Evolutionary conservation across 2,888 invertebrate genomes (phyloP), one percentile per base, ranked within the genome.

Genomic region (Dolichopus griseipennis): DNA sequence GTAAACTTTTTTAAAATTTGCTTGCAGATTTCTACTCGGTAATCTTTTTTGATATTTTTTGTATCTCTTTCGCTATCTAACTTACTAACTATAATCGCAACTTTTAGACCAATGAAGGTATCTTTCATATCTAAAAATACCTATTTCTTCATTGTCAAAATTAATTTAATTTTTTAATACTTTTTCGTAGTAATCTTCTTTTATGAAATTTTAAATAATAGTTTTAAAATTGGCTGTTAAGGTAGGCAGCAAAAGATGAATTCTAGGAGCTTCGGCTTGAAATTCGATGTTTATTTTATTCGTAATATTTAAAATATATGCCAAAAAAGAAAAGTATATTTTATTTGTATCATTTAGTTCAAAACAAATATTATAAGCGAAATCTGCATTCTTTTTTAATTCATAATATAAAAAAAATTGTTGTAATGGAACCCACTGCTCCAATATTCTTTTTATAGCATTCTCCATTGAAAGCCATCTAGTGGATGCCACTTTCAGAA

Each of bases 161-260:
- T 62, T 6, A 62, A 62, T 62, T 62, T 37, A 0, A 64, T 18
- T 37, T 1, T 37, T 5, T 9, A 4, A 9, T 7, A 4, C 2
- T 15, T 63, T 65, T 41, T 61, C 61, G 22, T 61, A 27, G 27
- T 22, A 66, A 27, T 66, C 66, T 18, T 33, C 8, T 37, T 62
- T 62, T 18, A 63, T 37, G 21, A 67, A 67, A 34, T 67, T 62
- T 12, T 62, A 5, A 20, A 67, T 27, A 21, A 67, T 43, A 10
- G 67, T 67, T 65, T 15, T 27, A n/a, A 22, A 67, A 34, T 65
- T 52, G 6, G 52, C 15, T 65, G 65, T 43, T 10, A 67, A 61
- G 18, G 34, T 18, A 27, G 65, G 65, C 15, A 67, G 21, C n/a
- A 67, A 61, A 22, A 67, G 41, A 21, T 67, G 65, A 18, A 65